Percentiles rank a stretch among this genome's conserved stretches.
Evolutionary conservation across 1,140 invertebrate genomes (phyloP).

Genomic region (Papilio helenus): DNA sequence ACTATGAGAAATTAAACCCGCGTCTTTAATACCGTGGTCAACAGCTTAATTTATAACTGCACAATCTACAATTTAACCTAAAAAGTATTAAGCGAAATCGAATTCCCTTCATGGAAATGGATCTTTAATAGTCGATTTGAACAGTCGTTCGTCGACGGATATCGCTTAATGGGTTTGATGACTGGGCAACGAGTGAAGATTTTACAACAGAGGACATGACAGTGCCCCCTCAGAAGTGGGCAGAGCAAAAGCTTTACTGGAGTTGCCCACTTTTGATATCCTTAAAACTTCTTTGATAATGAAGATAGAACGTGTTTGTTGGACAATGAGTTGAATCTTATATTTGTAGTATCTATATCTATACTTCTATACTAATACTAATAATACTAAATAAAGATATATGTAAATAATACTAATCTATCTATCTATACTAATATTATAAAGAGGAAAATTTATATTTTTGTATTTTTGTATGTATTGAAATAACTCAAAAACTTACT

Average conservation of each 20-base stretch:
- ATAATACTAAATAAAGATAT: no score
- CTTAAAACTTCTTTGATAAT: not conserved
- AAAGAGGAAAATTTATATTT: no score
- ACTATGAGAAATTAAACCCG: not conserved
- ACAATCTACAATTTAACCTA: not conserved
- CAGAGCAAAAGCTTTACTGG: not conserved
- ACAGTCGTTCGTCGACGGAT: slow-evolving; percentile 46
- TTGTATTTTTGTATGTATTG: no score
- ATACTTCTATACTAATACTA: no score
- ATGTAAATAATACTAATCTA: no score
- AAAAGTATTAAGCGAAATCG: not conserved
- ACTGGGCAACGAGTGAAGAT: slow-evolving; percentile 32
- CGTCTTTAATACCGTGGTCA: not conserved
- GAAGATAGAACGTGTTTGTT: not conserved
- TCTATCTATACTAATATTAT: no score
- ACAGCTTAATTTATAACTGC: not conserved
- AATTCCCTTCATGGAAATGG: slow-evolving; percentile 41
- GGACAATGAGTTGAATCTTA: no score
- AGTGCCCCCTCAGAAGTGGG: not conserved
- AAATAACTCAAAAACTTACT: no score
- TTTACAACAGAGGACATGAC: not conserved
- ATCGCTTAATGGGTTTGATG: slow-evolving; percentile 41
- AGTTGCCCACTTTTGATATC: not conserved
- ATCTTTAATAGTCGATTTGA: slow-evolving; percentile 47
- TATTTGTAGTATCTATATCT: no score